These are phyloP conservation scores for Ashinkailepas kermadecensis DNA, from an alignment of 2,888 invertebrate genomes.

Conservation along the genomic window DNA sequence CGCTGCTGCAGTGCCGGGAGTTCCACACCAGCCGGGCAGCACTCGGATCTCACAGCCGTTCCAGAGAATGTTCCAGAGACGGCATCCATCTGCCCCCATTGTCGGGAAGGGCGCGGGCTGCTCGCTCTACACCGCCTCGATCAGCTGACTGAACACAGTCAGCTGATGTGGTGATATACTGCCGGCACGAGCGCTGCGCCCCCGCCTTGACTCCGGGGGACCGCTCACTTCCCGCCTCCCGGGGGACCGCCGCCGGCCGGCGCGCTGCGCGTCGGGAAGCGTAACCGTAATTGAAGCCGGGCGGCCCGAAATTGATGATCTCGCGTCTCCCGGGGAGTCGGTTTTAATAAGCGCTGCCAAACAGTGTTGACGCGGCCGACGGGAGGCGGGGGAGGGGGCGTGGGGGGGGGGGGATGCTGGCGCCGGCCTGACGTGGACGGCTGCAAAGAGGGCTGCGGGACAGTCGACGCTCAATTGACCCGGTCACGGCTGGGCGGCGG, in stretches of 20 bases:
- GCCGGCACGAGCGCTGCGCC: not conserved
- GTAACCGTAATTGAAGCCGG: not conserved
- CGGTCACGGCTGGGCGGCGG: too few species aligned
- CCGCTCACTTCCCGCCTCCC: not conserved
- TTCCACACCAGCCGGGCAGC: too few species aligned
- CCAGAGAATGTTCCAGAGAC: too few species aligned
- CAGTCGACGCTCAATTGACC: too few species aligned
- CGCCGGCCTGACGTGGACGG: not conserved
- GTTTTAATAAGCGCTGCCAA: not conserved
- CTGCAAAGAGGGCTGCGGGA: too few species aligned
- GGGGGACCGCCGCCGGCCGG: not conserved
- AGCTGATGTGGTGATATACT: too few species aligned
- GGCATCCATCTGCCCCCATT: too few species aligned
- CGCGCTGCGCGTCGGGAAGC: not conserved
- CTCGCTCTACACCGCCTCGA: too few species aligned
- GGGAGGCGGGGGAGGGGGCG: not conserved
- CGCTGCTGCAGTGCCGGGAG: too few species aligned
- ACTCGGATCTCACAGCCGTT: too few species aligned
- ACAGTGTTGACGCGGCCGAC: not conserved
- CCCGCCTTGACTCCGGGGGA: not conserved
- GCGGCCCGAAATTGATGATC: not conserved
- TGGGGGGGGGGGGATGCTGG: not conserved
- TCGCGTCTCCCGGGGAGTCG: not conserved
- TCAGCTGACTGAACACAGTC: too few species aligned
- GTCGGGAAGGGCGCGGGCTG: too few species aligned